A percentile compares a stretch with the other conserved stretches of the same genome.
These are phyloP conservation scores for Micrastur ruficollis DNA, from an alignment of 2,797 vertebrate genomes.

Conservation along the genomic window DNA sequence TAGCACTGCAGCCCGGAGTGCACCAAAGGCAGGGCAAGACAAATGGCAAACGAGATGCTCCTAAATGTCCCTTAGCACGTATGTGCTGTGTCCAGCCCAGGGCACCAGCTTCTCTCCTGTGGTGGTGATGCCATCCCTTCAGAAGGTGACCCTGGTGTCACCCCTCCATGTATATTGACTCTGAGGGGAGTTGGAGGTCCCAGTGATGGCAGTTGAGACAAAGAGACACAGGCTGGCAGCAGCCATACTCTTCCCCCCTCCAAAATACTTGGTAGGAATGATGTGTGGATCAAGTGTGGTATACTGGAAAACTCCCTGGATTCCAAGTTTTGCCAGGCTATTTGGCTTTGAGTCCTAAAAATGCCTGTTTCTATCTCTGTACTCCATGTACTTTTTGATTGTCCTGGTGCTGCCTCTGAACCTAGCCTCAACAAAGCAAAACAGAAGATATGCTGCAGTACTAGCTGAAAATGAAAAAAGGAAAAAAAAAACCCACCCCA, in stretches of 20 bases:
- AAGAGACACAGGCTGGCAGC: background rate
- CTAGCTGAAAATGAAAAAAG: background rate
- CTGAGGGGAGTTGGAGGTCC: background rate
- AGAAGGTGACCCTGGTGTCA: background rate
- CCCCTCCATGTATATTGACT: background rate
- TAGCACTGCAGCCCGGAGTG: background rate
- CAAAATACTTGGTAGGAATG: background rate
- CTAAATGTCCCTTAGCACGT: background rate
- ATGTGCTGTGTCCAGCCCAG: background rate
- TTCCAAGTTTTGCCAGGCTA: background rate
- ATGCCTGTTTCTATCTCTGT: background rate
- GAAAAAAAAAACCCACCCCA: background rate
- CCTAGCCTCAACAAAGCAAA: background rate
- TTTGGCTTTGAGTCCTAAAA: background rate
- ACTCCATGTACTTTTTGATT: background rate
- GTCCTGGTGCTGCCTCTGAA: background rate
- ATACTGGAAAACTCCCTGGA: background rate
- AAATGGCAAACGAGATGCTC: background rate
- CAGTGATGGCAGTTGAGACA: background rate
- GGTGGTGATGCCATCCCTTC: background rate
- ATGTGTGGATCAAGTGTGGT: background rate
- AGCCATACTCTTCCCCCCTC: fast-evolving
- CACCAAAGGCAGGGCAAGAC: background rate
- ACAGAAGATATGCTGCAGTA: background rate
- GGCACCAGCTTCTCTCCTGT: background rate